Evolutionary conservation across 2,888 invertebrate genomes (phyloP), one percentile per base, ranked within the genome.

Genomic region (Fragum whitleyi): DNA sequence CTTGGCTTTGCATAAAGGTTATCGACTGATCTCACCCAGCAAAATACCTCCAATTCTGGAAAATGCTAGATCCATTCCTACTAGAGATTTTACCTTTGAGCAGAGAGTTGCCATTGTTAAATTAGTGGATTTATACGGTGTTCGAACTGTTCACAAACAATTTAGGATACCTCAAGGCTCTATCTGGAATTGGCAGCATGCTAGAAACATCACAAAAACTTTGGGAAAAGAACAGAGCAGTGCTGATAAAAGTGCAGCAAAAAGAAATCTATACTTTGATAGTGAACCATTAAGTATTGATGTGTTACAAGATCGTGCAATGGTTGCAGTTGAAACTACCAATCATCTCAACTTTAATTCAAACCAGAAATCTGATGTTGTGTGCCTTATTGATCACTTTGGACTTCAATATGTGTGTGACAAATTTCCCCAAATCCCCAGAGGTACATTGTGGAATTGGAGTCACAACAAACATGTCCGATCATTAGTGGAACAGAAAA

Each of bases 161-260:
- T 85, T 85, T 55, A 55, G 74, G 5, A 79, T 85, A 55, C 77
- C 81, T 21, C 36, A 77, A 11, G 79, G 77, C 16, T 82, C 77
- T 0, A 85, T 85, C 23, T 85, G 85, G 85, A 85, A 82, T 42
- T 85, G 85, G 85, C 85, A 85, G 67, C 77, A 85, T 65, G 55
- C 59, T 11, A 85, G 81, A 73, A 62, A 39, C 47, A 76, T 85
- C 0, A 74, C 57, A 21, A 72, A 77, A 19, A 21, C 59, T n/a
- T n/a, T 82, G 11, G 72, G 61, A 47, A 39, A 61, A 21, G 69
- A 74, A 1, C 59, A 59, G 14, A 67, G 19, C 19, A 53, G 71
- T 0, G 5, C 57, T 23, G 62, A 65, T 9, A 26, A 23, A 19
- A 32, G 21, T 36, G 7, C n/a, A 28, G 72, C 57, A 11, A 65